Conservation (phyloP, 2,113 vertebrate genomes). For the Carlito syrichta region DNA sequence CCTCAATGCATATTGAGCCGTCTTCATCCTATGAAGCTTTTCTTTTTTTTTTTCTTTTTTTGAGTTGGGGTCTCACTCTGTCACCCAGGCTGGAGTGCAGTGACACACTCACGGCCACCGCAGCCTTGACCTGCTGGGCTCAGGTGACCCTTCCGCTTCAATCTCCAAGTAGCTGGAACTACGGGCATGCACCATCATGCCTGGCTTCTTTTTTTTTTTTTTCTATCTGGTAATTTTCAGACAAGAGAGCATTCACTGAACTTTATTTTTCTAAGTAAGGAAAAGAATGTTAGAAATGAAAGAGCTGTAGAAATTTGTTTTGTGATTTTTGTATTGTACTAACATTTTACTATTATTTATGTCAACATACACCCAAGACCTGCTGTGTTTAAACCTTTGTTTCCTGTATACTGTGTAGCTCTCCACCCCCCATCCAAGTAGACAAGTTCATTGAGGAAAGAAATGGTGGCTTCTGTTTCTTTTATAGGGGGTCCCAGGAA, state of each 20-base stretch:
- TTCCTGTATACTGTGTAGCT: fast-evolving
- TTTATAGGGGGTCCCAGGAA: not conserved
- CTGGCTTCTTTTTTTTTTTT: too few species aligned
- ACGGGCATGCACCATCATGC: too few species aligned
- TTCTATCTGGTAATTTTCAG: not conserved
- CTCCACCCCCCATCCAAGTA: not conserved
- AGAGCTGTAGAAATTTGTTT: not conserved
- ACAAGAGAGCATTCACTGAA: not conserved
- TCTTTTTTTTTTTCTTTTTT: too few species aligned
- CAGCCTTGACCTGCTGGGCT: too few species aligned
- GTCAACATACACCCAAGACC: fast-evolving
- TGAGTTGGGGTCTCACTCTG: too few species aligned
- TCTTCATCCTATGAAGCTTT: not conserved
- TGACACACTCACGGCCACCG: too few species aligned
- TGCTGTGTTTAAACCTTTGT: not conserved
- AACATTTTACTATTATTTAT: too few species aligned
- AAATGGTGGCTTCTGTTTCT: fast-evolving
- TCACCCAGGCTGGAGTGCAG: too few species aligned
- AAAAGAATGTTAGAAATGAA: not conserved
- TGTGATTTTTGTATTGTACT: fast-evolving
- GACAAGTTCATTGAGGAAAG: not conserved
- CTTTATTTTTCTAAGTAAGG: conserved; percentile 5
- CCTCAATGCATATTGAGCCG: fast-evolving
- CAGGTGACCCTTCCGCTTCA: too few species aligned
- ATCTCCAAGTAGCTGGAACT: too few species aligned